phyloP scores from a whole-genome alignment of 2,888 invertebrate species.

The Saturnia japonica region DNA sequence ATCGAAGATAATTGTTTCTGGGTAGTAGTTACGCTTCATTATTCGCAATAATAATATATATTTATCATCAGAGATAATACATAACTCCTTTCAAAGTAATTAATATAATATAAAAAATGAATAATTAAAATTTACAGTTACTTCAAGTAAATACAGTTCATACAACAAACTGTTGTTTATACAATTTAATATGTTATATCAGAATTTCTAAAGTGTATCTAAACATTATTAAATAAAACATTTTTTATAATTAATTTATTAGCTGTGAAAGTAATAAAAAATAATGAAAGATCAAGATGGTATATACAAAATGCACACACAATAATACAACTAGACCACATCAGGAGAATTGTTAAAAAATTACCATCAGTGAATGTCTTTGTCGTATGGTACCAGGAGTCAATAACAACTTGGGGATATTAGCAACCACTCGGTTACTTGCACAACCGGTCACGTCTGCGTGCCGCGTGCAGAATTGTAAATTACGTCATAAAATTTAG shows the following conservation, averaged over 20 bases:
- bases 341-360: no score
- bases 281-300: background rate
- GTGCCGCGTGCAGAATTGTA: slow-evolving; percentile 68
- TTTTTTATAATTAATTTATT: background rate
- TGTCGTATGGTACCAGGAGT: slow-evolving; percentile 62
- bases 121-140: background rate
- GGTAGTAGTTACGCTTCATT: no score
- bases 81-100: background rate
- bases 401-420: slow-evolving; percentile 58
- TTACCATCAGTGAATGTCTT: slow-evolving; percentile 14
- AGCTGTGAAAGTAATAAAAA: background rate
- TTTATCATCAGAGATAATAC: background rate
- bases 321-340: no score
- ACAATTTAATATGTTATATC: no score
- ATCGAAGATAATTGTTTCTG: no score
- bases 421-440: slow-evolving; percentile 65
- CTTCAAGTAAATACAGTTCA: background rate
- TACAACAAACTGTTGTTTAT: no score
- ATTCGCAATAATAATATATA: no score
- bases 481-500: slow-evolving; percentile 77
- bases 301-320: no score
- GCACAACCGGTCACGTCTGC: slow-evolving; percentile 68
- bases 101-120: background rate
- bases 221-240: no score
- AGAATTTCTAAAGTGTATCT: no score